Conservation (phyloP, 2,113 vertebrate genomes). For the Dipodomys stephensi region DNA sequence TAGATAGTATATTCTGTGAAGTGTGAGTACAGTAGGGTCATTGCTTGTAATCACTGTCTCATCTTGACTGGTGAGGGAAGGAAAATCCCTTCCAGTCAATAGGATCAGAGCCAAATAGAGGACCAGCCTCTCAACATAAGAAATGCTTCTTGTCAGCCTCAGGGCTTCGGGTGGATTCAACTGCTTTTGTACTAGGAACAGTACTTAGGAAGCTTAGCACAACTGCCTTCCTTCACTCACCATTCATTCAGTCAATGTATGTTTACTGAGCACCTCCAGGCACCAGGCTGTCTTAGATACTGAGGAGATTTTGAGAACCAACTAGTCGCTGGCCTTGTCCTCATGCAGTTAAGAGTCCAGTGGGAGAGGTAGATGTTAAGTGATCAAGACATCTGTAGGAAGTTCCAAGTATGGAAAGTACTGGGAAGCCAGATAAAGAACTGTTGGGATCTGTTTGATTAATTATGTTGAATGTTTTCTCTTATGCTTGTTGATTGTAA, state of each 20-base stretch:
- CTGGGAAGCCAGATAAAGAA: neutral
- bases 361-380: neutral
- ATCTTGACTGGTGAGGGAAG: neutral
- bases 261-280: neutral
- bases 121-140: neutral
- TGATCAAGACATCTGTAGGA: neutral
- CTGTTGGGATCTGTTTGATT: neutral
- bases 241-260: neutral
- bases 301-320: neutral
- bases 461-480: neutral
- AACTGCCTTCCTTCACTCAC: neutral
- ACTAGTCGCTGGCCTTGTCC: neutral
- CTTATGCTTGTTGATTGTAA: neutral
- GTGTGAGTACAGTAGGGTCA: neutral
- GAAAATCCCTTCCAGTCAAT: neutral
- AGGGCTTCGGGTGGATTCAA: rapidly evolving
- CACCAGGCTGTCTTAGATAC: neutral
- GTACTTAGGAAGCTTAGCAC: neutral
- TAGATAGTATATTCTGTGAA: neutral
- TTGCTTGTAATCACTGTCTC: rapidly evolving
- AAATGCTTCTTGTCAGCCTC: too few relatives aligned
- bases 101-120: neutral
- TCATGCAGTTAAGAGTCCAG: neutral
- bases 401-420: rapidly evolving
- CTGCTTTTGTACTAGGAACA: too few relatives aligned